Evolutionary conservation across 2,888 invertebrate species (phyloP), one percentile per base, ranked within the genome.

Genomic region (Adineta ricciae): DNA sequence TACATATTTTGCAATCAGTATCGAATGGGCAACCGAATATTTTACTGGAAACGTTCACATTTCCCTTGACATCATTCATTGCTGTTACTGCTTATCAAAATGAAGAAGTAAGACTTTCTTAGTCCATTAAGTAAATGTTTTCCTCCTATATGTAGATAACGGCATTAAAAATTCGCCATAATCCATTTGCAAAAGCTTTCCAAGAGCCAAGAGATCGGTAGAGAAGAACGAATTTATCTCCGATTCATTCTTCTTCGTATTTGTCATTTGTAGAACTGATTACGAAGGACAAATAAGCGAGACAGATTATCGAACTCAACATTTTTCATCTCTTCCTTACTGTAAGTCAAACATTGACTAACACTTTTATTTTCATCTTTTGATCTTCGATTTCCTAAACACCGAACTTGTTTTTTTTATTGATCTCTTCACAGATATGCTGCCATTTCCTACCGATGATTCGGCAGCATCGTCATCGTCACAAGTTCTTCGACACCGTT

Each of bases 51-150:
- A 95, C 95, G 1, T 95, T 95, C 90, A 94, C 95, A 27, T 96
- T 97, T 89, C 95, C 96, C 0, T 96, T 96, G 90, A 97, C 97
- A 0, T 96, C 96, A 90, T 98, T 98, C 90, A 96, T 98, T 88
- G 97, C 98, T 0, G 98, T 98, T 32, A 98, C 98, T 0, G 98
- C 98, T 0, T 98, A 98, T 91, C 98, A 98, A 90, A 98, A 97
- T 89, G 96, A 97, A 91, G 96, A 97, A 92, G 96, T 93, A 87
- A 87, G 88, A 27, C 83, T 73, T 83, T 27, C 21, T 72, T 72
- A 14, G 27, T 72, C 16, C 46, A 46, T 46, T 11, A 46, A 46
- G 46, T 46, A 46, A 46, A n/a, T n/a, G n/a, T n/a, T 24, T 27
- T 16, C 32, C 36, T 72, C 4, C 8, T 24, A 4, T 78, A 4